Evolutionary conservation across 2,797 vertebrate species (phyloP), one percentile per base, ranked within the genome.

Genomic region (Catharus ustulatus): DNA sequence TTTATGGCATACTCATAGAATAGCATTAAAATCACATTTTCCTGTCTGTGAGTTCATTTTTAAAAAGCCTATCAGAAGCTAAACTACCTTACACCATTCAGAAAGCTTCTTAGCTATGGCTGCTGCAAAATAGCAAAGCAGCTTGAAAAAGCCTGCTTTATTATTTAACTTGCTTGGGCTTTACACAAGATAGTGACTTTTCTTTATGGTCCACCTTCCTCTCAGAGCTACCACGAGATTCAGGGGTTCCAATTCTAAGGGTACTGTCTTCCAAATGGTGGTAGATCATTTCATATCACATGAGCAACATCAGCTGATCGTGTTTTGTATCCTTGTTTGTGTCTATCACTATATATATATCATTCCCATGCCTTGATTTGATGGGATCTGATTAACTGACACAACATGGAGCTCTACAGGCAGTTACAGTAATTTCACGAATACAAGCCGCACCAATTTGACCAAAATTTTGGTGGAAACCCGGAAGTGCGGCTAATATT

Each of bases 281-380:
- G 13, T 34, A 17, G 19, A 87, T 71, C 32, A 64, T 45, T 77
- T 71, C 23, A 21, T 24, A 71, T 11, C 45, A 19, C 13, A 19
- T 5, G 48, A 84, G 34, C 42, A 74, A 29, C 15, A 71, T 11
- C 30, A 84, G 34, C 0, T 38, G 30, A 49, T 45, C 11, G 12
- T 1, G 2, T 45, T 90, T 61, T 57, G 8, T 67, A 54, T 19
- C 55, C 40, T 0, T 49, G 15, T 30, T 32, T 20, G 48, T 11
- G 32, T 5, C 0, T 3, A 64, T 42, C 49, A 40, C 32, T 21
- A 34, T 9, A 40, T 16, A 32, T 10, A 0, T 0, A 58, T 18
- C 46, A 49, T 23, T 76, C 43, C 49, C n/a, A 51, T 2, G 0
- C 0, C 22, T 11, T 26, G 13, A 46, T 55, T 66, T 38, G 22